Evolutionary conservation across 2,797 vertebrate genomes (phyloP).

Genomic region (Paratrypauchen microcephalus): DNA sequence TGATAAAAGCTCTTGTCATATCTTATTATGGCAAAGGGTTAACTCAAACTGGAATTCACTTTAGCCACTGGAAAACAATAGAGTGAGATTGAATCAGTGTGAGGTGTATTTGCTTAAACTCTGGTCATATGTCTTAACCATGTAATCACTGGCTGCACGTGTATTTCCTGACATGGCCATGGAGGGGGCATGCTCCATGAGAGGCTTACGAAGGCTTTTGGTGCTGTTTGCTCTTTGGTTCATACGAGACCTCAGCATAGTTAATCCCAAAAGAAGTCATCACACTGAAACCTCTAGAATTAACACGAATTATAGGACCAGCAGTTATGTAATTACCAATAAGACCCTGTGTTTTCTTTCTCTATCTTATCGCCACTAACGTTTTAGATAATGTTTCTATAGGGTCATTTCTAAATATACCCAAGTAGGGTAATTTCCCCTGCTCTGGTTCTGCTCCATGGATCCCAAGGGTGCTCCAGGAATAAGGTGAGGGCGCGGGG

Average conservation of each 20-base stretch:
- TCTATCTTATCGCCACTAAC: conserved; percentile 38
- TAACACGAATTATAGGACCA: conserved; percentile 28
- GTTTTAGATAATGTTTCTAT: conserved; percentile 55
- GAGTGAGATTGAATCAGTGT: neutral
- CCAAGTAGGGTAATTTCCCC: conserved; percentile 42
- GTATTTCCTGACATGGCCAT: neutral
- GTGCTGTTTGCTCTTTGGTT: conserved; percentile 18
- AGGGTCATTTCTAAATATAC: conserved; percentile 45
- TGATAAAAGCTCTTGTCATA: neutral
- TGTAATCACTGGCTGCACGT: neutral
- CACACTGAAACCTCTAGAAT: conserved; percentile 21
- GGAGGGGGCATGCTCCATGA: neutral
- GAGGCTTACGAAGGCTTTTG: conserved; percentile 14
- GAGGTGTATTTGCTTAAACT: neutral
- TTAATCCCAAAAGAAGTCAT: conserved; percentile 37
- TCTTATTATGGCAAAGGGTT: neutral
- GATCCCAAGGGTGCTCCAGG: conserved; percentile 19
- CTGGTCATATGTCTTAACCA: neutral
- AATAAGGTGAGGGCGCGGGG: conserved; percentile 17
- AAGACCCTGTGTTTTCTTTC: conserved; percentile 43
- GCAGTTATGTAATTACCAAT: conserved; percentile 33
- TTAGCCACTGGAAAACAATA: neutral
- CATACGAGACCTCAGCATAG: conserved; percentile 9
- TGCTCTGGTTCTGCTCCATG: conserved; percentile 17
- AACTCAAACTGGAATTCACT: neutral